These are phyloP conservation scores for Agrotis segetum DNA, from an alignment of 2,888 invertebrate genomes.

Conservation along the genomic window DNA sequence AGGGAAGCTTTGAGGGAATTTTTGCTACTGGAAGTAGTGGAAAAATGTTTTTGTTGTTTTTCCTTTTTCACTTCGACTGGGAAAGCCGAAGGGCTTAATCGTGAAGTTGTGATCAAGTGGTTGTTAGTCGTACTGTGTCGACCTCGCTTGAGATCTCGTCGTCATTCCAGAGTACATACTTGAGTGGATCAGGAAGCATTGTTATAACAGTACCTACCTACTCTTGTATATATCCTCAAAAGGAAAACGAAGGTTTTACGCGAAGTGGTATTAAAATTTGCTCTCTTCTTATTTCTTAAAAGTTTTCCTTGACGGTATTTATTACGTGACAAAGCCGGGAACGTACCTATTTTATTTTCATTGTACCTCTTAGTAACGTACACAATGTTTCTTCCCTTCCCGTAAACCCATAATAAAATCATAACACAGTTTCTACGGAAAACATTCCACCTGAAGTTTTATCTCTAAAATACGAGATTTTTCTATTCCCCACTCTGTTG, in stretches of 20 bases:
- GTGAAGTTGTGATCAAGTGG: conserved; percentile 32
- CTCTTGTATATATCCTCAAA: neutral
- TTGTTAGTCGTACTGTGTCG: conserved; percentile 27
- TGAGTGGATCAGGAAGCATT: neutral
- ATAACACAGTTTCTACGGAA: conserved; percentile 20
- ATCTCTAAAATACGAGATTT: conserved; percentile 49
- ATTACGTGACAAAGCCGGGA: neutral
- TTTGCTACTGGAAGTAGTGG: conserved; percentile 42
- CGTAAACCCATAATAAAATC: conserved; percentile 33
- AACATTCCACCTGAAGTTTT: conserved; percentile 44
- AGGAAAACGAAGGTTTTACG: neutral
- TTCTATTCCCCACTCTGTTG: conserved; percentile 49
- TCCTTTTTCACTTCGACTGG: conserved; percentile 31
- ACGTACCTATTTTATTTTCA: neutral
- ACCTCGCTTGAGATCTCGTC: conserved; percentile 8
- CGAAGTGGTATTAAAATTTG: neutral
- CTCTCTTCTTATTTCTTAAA: neutral
- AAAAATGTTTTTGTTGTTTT: conserved; percentile 42
- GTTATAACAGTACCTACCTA: neutral
- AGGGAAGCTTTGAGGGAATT: conserved; percentile 40
- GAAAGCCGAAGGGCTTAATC: conserved; percentile 15
- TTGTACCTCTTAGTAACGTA: neutral
- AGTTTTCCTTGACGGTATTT: neutral
- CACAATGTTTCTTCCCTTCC: conserved; percentile 1
- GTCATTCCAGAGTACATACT: conserved; percentile 17